Evolutionary conservation across 2,113 vertebrate species (phyloP).

Genomic region (Strix uralensis): DNA sequence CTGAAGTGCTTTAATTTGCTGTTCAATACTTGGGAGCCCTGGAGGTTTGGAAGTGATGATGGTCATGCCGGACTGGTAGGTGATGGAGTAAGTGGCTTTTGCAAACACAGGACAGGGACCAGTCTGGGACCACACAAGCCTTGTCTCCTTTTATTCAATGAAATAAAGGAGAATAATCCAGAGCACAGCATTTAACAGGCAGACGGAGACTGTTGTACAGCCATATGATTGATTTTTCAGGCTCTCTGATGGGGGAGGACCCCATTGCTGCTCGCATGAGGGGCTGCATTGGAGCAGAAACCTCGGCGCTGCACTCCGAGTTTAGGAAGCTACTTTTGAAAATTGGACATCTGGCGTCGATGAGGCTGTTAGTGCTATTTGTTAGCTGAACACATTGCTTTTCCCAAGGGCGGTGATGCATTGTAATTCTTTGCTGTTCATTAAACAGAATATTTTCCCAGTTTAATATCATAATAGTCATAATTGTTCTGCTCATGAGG

Average conservation of each 20-base stretch:
- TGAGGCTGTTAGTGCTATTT: neutral
- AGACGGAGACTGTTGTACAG: neutral
- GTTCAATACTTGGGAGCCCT: neutral
- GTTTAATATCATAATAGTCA: neutral
- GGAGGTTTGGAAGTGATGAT: neutral
- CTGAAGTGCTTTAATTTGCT: neutral
- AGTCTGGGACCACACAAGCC: neutral
- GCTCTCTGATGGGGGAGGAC: neutral
- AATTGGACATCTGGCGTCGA: neutral
- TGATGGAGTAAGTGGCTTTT: neutral
- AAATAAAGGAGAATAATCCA: neutral
- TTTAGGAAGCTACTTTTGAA: neutral
- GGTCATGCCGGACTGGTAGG: too few relatives aligned
- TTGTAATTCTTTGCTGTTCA: neutral
- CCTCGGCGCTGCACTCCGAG: neutral
- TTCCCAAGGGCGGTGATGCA: neutral
- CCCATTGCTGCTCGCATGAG: neutral
- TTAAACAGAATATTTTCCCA: neutral
- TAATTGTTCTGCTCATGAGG: neutral
- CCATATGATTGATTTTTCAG: accelerated
- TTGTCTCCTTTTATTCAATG: neutral
- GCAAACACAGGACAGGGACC: neutral
- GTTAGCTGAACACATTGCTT: neutral
- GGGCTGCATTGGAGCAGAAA: neutral
- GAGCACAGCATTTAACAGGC: neutral